These are phyloP conservation scores for Drosophila sordidapex DNA, from an alignment of 2,888 invertebrate species.

Conservation along the genomic window DNA sequence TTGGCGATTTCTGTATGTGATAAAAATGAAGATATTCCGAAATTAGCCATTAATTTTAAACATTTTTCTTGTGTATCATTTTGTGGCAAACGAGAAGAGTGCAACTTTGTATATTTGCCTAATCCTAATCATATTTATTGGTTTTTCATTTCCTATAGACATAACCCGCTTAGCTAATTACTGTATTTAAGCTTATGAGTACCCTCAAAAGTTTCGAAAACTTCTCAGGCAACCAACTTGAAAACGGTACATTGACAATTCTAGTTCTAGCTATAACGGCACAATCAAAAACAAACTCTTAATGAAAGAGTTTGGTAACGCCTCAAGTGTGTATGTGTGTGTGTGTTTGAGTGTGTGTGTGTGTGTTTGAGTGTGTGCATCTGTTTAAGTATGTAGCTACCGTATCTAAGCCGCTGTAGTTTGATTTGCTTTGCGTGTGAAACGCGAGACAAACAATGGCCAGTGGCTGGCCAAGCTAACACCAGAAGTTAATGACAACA, in stretches of 20 bases:
- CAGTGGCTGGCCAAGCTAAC: slow-evolving; percentile 62
- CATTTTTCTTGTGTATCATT: neutral
- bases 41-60: neutral
- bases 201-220: neutral
- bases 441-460: slow-evolving; percentile 70
- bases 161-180: neutral
- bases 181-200: neutral
- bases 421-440: slow-evolving; percentile 74
- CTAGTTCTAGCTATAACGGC: slow-evolving; percentile 1
- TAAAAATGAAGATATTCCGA: neutral
- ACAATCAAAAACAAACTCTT: neutral
- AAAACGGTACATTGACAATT: neutral
- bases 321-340: neutral
- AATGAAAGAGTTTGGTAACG: slow-evolving; percentile 2
- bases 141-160: neutral
- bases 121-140: neutral
- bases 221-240: neutral
- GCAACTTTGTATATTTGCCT: neutral
- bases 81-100: neutral
- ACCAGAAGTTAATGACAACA: slow-evolving; percentile 82
- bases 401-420: slow-evolving; percentile 58
- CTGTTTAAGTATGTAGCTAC: slow-evolving; percentile 45
- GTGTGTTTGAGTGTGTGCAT: slow-evolving; percentile 8
- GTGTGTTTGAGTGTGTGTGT: too few species aligned
- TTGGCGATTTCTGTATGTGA: neutral